Evolutionary conservation across 1,140 invertebrate species (phyloP).

Genomic region (Nixonia krombeini): DNA sequence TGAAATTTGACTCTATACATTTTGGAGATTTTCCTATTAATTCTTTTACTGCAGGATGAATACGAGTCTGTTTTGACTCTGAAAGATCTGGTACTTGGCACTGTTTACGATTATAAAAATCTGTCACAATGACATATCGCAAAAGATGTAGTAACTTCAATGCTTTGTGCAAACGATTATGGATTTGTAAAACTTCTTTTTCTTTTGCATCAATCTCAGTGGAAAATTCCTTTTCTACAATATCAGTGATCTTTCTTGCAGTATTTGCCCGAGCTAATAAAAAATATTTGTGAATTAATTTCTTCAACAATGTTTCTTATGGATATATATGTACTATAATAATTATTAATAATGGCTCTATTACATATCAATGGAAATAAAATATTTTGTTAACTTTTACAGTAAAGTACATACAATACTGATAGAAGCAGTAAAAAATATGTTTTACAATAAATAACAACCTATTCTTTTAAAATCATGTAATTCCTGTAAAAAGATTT

Average conservation of each 20-base stretch:
- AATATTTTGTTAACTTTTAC: no score
- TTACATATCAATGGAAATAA: no score
- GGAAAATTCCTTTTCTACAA: conserved; percentile 72
- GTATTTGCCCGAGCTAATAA: conserved; percentile 56
- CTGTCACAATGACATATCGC: conserved; percentile 77
- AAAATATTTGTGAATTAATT: conserved; percentile 2
- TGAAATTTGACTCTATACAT: conserved; percentile 24
- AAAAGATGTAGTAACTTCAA: conserved; percentile 79
- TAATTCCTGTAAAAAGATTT: no score
- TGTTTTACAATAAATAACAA: no score
- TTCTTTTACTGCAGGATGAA: conserved; percentile 82
- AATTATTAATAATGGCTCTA: not conserved
- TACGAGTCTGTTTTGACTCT: conserved; percentile 73
- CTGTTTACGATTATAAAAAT: conserved; percentile 79
- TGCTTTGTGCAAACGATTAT: conserved; percentile 75
- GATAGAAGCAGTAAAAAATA: no score
- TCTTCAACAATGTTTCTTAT: not conserved
- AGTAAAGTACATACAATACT: no score
- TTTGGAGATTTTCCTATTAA: conserved; percentile 75
- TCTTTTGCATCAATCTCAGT: conserved; percentile 73
- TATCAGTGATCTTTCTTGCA: conserved; percentile 60
- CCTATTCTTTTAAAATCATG: no score
- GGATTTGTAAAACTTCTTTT: conserved; percentile 73
- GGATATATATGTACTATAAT: not conserved
- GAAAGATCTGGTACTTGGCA: conserved; percentile 67